Base-by-base conservation (phyloP, 2,113 vertebrate species). In the Beaufortia kweichowensis region DNA sequence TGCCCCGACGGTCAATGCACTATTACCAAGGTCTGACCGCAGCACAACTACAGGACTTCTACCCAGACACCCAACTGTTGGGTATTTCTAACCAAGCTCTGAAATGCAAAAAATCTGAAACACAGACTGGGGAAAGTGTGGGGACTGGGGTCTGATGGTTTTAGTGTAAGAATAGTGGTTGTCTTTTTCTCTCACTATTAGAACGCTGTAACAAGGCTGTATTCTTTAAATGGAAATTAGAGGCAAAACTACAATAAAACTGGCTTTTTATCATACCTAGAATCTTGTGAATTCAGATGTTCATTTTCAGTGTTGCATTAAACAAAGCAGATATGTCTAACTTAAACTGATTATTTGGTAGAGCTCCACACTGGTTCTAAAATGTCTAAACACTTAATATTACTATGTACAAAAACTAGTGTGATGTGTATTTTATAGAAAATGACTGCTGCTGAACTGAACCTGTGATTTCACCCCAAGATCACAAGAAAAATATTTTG, bases 1-100 rank as follows among this genome's bases (percentile, higher is more conserved):
- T 93, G 94, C 87, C 95, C 96, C 9, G 97, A 98, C 78, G 96
- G 96, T 89, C 95, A 98, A 90, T 98, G 95, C 88, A 96, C 95
- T 33, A 90, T 97, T 84, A 97, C 94, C 72, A 95, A 98, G 85
- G 95, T 98, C 87, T 98, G 93, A 95, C 87, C 74, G 10, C 19
- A 11, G 75, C 62, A 66, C 48, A 76, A 48, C 31, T 41, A 39
- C 46, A 19, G 62, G 15, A 65, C 46, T 39, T 33, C 61, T 55
- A 56, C 61, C 57, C 43, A 35, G 26, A 24, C 41, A 19, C 50
- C 19, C 65, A 66, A 21, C 46, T 15, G 43, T 23, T 71, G 65
- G 60, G 28, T 2, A 35, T 57, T 77, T 75, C 79, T 35, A 43
- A 67, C 50, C 31, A 76, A 71, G 24, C 60, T 71, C 43, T 24